Base-by-base conservation (phyloP, 1,140 invertebrate species). In the Drosophila erecta region DNA sequence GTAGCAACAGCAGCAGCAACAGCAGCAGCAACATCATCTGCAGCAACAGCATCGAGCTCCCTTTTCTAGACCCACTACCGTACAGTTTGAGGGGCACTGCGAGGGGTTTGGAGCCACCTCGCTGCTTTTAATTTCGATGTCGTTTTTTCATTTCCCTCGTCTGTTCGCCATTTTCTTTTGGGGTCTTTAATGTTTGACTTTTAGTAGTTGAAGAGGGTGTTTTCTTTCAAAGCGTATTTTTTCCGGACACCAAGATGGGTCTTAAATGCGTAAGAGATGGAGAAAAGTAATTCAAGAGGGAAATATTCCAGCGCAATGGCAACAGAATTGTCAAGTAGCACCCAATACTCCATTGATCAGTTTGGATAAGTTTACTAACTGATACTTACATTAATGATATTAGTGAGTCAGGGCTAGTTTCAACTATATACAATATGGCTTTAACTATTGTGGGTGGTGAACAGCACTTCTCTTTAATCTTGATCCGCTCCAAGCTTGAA, bases 41-140 rank as follows among this genome's bases (percentile, higher is more conserved):
- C 51, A 59, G 54, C 49, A 51, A 15, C 17, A 33, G 35, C 43
- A 49, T 22, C 38, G 17, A 47, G n/a, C 38, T 20, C 60, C 27
- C 40, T 20, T 58, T 35, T 17, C 4, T 17, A 7, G 30, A 37
- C n/a, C 49, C 49, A 65, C 46, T 3, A 30, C 27, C n/a, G 30
- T 30, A 30, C 46, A 83, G 69, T 79, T 79, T 70, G 62, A 40
- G n/a, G 78, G 33, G 27, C 46, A 67, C 38, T 74, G 24, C 2
- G 35, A 17, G n/a, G 61, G 54, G 40, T 54, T 57, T 15, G n/a
- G 22, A n/a, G 15, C 12, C 20, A 20, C 8, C 10, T 55, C 33
- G 17, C 10, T 37, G 15, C 14, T 57, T 71, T 67, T 14, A 49
- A 35, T 43, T 56, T 60, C 24, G 10, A 40, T 60, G 15, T 56